phyloP scores from a whole-genome alignment of 2,888 invertebrate genomes.

The Bugulina stolonifera region DNA sequence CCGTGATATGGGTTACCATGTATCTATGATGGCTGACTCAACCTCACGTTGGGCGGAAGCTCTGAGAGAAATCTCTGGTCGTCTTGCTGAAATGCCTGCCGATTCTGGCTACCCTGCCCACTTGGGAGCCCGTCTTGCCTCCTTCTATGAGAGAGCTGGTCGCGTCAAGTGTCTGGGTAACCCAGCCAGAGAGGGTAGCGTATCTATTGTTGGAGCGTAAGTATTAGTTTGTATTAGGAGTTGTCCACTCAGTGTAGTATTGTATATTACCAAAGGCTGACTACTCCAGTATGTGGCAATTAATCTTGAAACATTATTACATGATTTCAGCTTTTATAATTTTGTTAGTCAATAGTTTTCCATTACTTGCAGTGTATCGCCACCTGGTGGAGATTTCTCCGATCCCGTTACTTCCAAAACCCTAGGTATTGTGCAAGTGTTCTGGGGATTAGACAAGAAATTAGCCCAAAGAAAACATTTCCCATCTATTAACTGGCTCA shows the following conservation, averaged over 20 bases:
- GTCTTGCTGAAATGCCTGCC: constrained; percentile 99
- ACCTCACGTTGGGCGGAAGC: constrained; percentile 99
- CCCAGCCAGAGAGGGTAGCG: constrained; percentile 95
- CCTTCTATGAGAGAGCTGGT: constrained; percentile 99
- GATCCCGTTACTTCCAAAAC: constrained; percentile 99
- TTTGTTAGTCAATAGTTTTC: background rate
- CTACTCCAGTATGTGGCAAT: no score
- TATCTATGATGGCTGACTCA: constrained; percentile 99
- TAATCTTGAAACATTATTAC: no score
- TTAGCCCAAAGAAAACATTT: constrained; percentile 98
- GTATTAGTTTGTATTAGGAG: constrained; percentile 33
- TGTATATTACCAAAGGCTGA: background rate
- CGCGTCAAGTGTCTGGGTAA: constrained; percentile 94
- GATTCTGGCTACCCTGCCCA: constrained; percentile 94
- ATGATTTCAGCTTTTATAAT: no score
- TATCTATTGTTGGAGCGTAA: constrained; percentile 94
- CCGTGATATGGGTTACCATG: constrained; percentile 95
- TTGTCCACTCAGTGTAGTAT: background rate
- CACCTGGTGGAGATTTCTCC: constrained; percentile 99
- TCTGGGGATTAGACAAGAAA: constrained; percentile 99
- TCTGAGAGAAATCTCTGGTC: constrained; percentile 96
- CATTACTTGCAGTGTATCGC: constrained; percentile 68
- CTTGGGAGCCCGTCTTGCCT: constrained; percentile 92
- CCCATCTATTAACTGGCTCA: constrained; percentile 99
- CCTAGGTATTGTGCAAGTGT: constrained; percentile 95